phyloP scores from a whole-genome alignment of 2,113 vertebrate genomes.

The Vimba vimba region DNA sequence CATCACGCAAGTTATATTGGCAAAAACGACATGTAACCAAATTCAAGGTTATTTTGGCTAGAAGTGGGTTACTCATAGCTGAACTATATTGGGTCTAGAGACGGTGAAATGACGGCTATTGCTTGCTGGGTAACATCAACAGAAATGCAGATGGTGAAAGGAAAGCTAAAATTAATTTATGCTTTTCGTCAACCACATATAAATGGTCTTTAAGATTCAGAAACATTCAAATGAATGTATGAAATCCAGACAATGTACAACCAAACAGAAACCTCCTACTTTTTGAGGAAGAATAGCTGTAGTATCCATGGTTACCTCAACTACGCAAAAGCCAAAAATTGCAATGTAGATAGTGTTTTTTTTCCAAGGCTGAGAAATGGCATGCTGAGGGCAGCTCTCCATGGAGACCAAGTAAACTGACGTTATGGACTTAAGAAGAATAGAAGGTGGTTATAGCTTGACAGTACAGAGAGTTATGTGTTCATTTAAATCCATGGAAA shows the following conservation, averaged over 20 bases:
- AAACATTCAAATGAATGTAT: not conserved
- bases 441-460: conserved; percentile 41
- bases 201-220: not conserved
- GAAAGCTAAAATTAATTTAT: not conserved
- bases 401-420: conserved; percentile 62
- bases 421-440: conserved; percentile 50
- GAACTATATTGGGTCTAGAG: too few species aligned
- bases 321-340: conserved; percentile 70
- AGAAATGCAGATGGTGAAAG: conserved; percentile 24
- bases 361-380: conserved; percentile 70
- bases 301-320: conserved; percentile 73
- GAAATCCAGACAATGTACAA: conserved; percentile 47
- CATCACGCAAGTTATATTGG: too few species aligned
- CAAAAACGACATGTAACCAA: too few species aligned
- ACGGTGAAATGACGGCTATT: too few species aligned
- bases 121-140: not conserved
- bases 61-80: too few species aligned
- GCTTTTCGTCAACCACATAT: not conserved
- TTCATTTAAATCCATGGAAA: conserved; percentile 40
- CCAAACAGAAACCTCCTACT: conserved; percentile 62
- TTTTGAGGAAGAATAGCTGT: conserved; percentile 64
- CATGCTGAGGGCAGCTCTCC: conserved; percentile 66
- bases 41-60: too few species aligned
- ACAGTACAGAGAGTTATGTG: conserved; percentile 51
- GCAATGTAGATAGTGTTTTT: conserved; percentile 51